A percentile compares a stretch with the other conserved stretches of the same genome.
phyloP scores from a whole-genome alignment of 2,113 vertebrate genomes.

The Bubo scandiacus region DNA sequence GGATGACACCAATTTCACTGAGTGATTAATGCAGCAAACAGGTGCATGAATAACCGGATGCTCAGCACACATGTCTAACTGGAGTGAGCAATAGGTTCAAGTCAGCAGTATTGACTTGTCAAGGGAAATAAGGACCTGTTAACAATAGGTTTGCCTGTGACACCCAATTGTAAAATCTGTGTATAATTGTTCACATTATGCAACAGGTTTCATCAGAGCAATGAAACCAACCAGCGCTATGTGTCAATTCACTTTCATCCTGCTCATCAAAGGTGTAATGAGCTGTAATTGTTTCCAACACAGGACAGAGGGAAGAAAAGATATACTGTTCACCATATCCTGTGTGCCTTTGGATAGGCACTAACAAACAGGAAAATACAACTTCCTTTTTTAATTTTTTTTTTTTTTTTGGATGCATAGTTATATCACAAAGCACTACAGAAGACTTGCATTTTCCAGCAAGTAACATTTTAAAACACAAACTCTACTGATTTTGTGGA shows the following conservation, averaged over 20 bases:
- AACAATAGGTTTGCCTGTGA: neutral
- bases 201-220: neutral
- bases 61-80: neutral
- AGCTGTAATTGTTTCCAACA: neutral
- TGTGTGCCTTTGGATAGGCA: neutral
- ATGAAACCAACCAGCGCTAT: neutral
- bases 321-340: neutral
- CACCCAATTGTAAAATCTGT: neutral
- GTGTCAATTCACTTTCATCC: slow-evolving; percentile 40
- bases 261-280: slow-evolving; percentile 2
- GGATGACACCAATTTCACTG: neutral
- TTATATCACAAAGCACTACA: accelerated
- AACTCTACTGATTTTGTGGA: neutral
- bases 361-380: neutral
- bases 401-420: neutral
- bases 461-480: neutral
- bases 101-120: neutral
- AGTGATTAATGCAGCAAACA: neutral
- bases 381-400: neutral
- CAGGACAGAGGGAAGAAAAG: neutral
- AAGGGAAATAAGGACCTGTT: neutral
- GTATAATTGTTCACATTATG: neutral
- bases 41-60: neutral
- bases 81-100: neutral
- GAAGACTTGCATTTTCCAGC: neutral